Percentiles rank a stretch among this genome's conserved stretches.
These are phyloP conservation scores for Danionella dracula DNA, from an alignment of 2,797 vertebrate genomes.

Conservation along the genomic window DNA sequence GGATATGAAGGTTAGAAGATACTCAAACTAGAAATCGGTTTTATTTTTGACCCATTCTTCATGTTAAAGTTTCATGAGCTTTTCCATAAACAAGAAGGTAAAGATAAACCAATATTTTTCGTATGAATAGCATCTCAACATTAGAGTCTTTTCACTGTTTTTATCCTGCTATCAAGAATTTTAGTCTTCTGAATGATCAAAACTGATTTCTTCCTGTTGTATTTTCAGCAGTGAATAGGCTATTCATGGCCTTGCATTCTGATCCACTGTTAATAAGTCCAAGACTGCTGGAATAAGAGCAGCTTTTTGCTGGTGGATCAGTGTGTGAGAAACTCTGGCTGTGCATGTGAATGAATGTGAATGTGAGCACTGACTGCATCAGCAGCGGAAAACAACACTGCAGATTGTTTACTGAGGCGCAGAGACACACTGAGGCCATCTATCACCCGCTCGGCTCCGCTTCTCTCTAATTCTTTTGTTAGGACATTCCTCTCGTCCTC, in stretches of 20 bases:
- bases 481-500: slow-evolving; percentile 17
- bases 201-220: slow-evolving; percentile 7
- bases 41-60: no score
- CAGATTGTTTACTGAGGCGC: slow-evolving; percentile 44
- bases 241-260: slow-evolving; percentile 19
- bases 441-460: slow-evolving; percentile 34
- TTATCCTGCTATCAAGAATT: not conserved
- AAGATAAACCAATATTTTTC: no score
- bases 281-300: slow-evolving; percentile 31
- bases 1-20: no score
- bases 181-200: not conserved
- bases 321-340: slow-evolving; percentile 37
- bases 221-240: slow-evolving; percentile 24
- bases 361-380: slow-evolving; percentile 4
- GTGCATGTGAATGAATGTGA: slow-evolving; percentile 28
- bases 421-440: slow-evolving; percentile 46
- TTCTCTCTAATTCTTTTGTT: slow-evolving; percentile 29
- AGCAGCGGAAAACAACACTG: slow-evolving; percentile 31
- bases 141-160: not conserved
- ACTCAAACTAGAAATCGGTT: no score
- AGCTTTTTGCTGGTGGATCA: slow-evolving; percentile 32
- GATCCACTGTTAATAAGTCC: slow-evolving; percentile 37
- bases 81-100: no score
- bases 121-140: not conserved
- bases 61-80: no score